Conservation (phyloP, 1,140 invertebrate genomes). For the Ceratoteleas bidentatus region DNA sequence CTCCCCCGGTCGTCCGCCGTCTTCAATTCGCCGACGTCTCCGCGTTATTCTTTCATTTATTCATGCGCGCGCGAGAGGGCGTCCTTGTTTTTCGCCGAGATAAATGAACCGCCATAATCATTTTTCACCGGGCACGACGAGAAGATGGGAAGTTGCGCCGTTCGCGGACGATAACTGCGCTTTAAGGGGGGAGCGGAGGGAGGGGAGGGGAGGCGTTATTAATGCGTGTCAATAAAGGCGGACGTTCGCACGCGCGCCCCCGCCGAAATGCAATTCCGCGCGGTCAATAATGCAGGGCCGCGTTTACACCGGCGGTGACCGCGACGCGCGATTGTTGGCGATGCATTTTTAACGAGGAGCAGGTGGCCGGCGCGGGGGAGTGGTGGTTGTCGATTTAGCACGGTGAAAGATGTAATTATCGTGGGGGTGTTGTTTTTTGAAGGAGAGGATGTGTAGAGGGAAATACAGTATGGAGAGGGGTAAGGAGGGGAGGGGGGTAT, state of each 20-base stretch:
- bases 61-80: background rate
- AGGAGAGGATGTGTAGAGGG: no score
- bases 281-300: background rate
- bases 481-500: no score
- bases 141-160: background rate
- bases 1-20: constrained; percentile 10
- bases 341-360: no score
- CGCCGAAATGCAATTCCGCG: background rate
- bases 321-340: no score
- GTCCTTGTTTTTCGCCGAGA: constrained; percentile 29
- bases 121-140: constrained; percentile 33
- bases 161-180: constrained; percentile 26
- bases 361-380: no score
- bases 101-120: constrained; percentile 48
- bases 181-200: no score
- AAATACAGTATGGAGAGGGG: no score
- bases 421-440: no score
- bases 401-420: no score
- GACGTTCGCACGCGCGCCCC: constrained; percentile 21
- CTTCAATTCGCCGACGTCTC: constrained; percentile 21
- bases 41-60: constrained; percentile 55
- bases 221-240: constrained; percentile 45
- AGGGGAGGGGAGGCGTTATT: constrained; percentile 17
- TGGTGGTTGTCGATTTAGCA: no score
- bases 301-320: no score